Conservation (phyloP, 2,113 vertebrate species). For the Vanacampus margaritifer region DNA sequence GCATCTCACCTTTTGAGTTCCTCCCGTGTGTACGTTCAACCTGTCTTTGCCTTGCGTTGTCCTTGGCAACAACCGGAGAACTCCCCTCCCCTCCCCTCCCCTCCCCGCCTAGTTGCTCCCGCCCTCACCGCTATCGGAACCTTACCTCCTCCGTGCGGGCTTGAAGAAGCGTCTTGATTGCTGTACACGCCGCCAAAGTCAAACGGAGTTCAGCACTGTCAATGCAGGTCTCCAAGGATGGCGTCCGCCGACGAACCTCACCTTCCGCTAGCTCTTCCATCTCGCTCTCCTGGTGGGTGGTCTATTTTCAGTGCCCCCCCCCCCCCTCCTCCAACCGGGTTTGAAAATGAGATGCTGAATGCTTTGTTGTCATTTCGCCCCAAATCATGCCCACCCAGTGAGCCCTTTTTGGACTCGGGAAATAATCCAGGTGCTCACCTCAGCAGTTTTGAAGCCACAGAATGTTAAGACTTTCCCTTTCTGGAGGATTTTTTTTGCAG, state of each 20-base stretch:
- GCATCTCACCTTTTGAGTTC: constrained; percentile 21
- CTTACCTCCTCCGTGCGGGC: constrained; percentile 7
- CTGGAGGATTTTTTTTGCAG: neutral
- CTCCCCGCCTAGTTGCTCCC: too few relatives aligned
- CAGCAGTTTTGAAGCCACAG: neutral
- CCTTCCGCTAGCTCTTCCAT: neutral
- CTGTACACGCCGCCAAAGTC: constrained; percentile 18
- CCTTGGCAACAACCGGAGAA: constrained; percentile 55
- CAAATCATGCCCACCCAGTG: neutral
- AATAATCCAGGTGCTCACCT: neutral
- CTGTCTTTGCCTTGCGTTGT: constrained; percentile 42
- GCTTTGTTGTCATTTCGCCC: constrained; percentile 25
- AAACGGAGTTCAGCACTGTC: constrained; percentile 12
- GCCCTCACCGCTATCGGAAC: constrained; percentile 19
- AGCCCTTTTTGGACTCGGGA: neutral
- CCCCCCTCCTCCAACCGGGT: neutral
- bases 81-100: constrained; percentile 2
- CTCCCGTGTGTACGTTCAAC: constrained; percentile 23
- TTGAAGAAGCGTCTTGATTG: constrained; percentile 44
- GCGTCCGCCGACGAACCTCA: constrained; percentile 6
- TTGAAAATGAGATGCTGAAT: constrained; percentile 28
- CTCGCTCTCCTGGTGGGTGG: constrained; percentile 15
- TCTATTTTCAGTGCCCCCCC: constrained; percentile 8
- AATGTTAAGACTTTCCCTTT: neutral
- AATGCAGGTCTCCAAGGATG: constrained; percentile 22